Base-by-base conservation (phyloP, 2,888 invertebrate genomes). In the Camptogramma bilineatum region DNA sequence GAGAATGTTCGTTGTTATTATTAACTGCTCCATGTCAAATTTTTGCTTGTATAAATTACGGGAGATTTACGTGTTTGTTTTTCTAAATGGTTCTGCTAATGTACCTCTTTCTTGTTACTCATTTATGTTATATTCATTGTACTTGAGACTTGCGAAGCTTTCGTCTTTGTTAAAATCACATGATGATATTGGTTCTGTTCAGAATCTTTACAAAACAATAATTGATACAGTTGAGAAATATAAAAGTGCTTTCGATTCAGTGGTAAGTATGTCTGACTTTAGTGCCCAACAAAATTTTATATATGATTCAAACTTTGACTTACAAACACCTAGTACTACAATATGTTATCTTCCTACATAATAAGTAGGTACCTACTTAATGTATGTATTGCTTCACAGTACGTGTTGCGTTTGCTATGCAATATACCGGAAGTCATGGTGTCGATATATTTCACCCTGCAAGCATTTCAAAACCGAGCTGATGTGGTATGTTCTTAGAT, bases 181-280 rank as follows among this genome's bases (percentile, higher is more conserved):
- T 39, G 39, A 13, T 0, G 39, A 60, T 18, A 17, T 47, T 16
- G 21, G 13, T 13, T 47, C 34, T 3, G 5, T 39, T 4, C 60
- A 60, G 13, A 4, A 10, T 39, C 17, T 59, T 13, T 64, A 54
- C 46, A 64, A 64, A 46, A 42, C 46, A 2, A 59, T 64, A 7
- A 44, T 51, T 24, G 64, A 64, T 54, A 24, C 21, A 2, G 17
- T 34, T 21, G 64, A 64, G 18, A 21, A 39, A 39, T 19, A 54
- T 3, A 64, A 64, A 50, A 17, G 13, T 9, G 19, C 54, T 7
- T 59, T 54, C 47, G 59, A 59, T 31, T 31, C 18, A 5, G 4
- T 52, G 54, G 64, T 64, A 47, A 53, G 55, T n/a, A n/a, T n/a
- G n/a, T n/a, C n/a, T n/a, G n/a, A n/a, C n/a, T 50, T 8, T 28